Evolutionary conservation across 2,113 vertebrate genomes (phyloP).

Genomic region (Pelvicachromis taeniatus): DNA sequence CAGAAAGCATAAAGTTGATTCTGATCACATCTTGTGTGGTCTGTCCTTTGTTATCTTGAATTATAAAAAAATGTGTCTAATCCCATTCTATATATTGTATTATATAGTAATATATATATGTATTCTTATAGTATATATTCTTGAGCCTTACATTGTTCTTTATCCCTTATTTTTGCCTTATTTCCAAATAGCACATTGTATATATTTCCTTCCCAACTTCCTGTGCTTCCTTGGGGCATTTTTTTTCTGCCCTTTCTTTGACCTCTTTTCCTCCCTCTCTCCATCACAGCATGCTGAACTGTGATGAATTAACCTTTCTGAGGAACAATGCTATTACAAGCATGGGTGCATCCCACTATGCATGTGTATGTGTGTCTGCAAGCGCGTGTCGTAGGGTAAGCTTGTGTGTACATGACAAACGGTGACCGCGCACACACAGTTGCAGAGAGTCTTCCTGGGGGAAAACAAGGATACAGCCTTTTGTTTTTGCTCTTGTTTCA

Average conservation of each 20-base stretch:
- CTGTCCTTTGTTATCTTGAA: neutral
- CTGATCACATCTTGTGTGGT: neutral
- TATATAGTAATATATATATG: too few relatives aligned
- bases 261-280: neutral
- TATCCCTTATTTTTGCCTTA: neutral
- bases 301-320: constrained; percentile 61
- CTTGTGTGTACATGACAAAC: neutral
- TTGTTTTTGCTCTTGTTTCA: constrained; percentile 67
- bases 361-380: neutral
- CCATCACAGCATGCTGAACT: constrained; percentile 34
- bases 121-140: too few relatives aligned
- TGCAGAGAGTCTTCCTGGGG: constrained; percentile 44
- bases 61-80: neutral
- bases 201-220: neutral
- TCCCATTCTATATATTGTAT: neutral
- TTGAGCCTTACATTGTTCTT: neutral
- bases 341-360: constrained; percentile 46
- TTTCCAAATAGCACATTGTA: neutral
- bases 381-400: neutral
- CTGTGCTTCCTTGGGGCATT: neutral
- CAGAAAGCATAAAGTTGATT: neutral
- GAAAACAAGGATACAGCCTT: constrained; percentile 56
- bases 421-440: neutral
- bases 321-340: constrained; percentile 66
- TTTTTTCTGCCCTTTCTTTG: neutral